Percentiles rank a stretch among this genome's conserved stretches.
Conservation (phyloP, 2,113 vertebrate genomes). For the Fulmarus glacialis region DNA sequence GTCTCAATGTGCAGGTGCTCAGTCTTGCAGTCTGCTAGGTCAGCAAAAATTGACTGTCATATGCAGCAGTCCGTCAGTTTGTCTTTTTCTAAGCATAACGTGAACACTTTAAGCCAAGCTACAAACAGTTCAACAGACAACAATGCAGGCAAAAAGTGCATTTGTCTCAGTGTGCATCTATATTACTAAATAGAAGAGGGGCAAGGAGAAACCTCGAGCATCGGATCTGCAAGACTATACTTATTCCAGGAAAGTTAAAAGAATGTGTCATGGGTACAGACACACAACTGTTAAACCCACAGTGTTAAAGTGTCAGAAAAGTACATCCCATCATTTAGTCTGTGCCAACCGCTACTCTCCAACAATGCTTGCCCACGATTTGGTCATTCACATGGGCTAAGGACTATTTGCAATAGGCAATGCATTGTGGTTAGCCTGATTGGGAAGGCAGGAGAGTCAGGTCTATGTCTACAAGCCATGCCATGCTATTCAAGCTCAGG, state of each 20-base stretch:
- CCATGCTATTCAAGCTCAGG: neutral
- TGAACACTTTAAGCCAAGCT: neutral
- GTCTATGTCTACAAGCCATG: neutral
- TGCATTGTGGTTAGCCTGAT: neutral
- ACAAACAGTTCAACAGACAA: neutral
- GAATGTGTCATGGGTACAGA: neutral
- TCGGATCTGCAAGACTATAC: neutral
- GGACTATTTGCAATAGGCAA: neutral
- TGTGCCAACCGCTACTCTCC: neutral
- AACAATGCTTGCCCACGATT: rapidly evolving
- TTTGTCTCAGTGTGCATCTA: neutral
- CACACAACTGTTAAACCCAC: neutral
- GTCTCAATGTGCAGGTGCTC: neutral
- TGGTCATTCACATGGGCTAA: neutral
- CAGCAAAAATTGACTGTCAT: neutral
- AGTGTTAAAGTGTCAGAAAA: neutral
- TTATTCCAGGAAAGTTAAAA: neutral
- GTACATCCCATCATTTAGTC: neutral
- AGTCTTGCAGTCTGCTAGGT: neutral
- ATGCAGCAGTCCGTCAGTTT: neutral
- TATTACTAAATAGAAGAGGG: neutral
- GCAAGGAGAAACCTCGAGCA: neutral
- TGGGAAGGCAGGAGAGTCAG: neutral
- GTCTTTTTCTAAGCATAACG: neutral
- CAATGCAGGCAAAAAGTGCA: neutral